Conservation (phyloP, 2,113 vertebrate species). For the Laterallus jamaicensis region DNA sequence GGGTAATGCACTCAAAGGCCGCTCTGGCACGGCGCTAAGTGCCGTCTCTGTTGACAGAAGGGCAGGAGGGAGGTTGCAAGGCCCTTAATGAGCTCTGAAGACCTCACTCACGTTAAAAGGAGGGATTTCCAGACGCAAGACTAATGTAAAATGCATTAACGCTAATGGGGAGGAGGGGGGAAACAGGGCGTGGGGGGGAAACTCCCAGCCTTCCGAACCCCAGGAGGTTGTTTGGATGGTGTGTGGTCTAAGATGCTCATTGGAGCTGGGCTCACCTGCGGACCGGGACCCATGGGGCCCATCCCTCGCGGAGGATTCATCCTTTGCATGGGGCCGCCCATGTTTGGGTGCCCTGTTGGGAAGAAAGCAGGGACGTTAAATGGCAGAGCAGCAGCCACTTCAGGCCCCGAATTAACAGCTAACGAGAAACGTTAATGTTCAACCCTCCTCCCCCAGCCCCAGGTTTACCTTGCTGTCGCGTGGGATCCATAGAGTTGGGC, state of each 20-base stretch:
- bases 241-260: not conserved
- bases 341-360: conserved; percentile 87
- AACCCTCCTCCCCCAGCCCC: not conserved
- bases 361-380: not conserved
- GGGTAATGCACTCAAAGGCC: conserved; percentile 35
- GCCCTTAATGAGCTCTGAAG: conserved; percentile 58
- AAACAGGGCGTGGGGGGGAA: not conserved
- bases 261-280: conserved; percentile 84
- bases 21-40: not conserved
- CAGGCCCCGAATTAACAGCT: not conserved
- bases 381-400: not conserved
- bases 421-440: fast-evolving
- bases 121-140: conserved; percentile 65
- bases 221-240: conserved; percentile 16
- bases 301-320: conserved; percentile 98
- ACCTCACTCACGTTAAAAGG: conserved; percentile 40
- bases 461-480: conserved; percentile 91
- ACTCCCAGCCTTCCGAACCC: conserved; percentile 14
- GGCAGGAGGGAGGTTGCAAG: conserved; percentile 41
- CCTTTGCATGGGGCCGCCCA: conserved; percentile 97
- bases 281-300: conserved; percentile 97
- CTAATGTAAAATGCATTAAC: conserved; percentile 73
- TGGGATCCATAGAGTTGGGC: conserved; percentile 96
- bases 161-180: conserved; percentile 53
- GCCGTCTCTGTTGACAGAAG: conserved; percentile 40